Percentiles rank a stretch among this genome's conserved stretches.
Conservation (phyloP, 2,888 invertebrate species). For the Drosophila antonietae region DNA sequence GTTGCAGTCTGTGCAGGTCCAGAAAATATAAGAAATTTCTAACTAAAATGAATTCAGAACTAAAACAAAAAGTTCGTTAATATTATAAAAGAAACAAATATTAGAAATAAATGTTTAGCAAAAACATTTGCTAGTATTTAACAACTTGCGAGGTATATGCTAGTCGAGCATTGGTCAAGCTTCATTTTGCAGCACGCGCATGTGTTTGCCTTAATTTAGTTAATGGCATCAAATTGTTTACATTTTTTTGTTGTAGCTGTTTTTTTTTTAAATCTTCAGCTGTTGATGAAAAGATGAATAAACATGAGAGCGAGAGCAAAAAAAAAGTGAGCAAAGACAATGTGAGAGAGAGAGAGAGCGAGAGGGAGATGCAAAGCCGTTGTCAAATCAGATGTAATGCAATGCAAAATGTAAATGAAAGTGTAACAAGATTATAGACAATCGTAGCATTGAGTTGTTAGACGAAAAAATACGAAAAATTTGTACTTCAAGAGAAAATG, state of each 20-base stretch:
- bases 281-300: slow-evolving; percentile 37
- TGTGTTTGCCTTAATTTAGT: slow-evolving; percentile 65
- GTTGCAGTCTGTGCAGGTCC: too few relatives aligned
- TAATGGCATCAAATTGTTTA: slow-evolving; percentile 70
- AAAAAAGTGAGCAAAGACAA: neutral
- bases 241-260: slow-evolving; percentile 35
- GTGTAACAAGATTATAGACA: neutral
- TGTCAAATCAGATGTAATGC: slow-evolving; percentile 12
- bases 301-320: slow-evolving; percentile 13
- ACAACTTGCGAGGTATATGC: slow-evolving; percentile 14
- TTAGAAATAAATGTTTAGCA: neutral
- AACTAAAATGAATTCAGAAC: neutral
- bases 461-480: neutral
- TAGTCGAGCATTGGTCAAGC: slow-evolving; percentile 21
- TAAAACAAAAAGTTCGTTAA: neutral
- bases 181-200: slow-evolving; percentile 10
- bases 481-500: neutral
- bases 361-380: neutral
- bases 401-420: slow-evolving; percentile 6
- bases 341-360: neutral
- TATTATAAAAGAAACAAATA: neutral
- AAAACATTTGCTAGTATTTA: neutral
- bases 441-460: neutral
- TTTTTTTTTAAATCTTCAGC: slow-evolving; percentile 23
- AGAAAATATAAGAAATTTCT: too few relatives aligned